Evolutionary conservation across 2,888 invertebrate species (phyloP), one percentile per base, ranked within the genome.

Genomic region (Cetonia aurata): DNA sequence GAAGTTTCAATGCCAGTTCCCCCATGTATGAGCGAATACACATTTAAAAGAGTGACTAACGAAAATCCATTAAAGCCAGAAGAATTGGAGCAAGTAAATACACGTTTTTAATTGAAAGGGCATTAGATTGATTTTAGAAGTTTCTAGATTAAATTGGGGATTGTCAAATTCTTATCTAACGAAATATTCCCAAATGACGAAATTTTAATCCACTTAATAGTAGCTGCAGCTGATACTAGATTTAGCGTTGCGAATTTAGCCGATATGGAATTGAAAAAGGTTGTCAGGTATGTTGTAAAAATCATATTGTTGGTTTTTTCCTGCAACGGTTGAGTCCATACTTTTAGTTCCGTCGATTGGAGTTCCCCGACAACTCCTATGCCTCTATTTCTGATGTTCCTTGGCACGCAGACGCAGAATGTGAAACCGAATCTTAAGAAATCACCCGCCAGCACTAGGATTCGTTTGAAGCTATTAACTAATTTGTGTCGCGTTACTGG

Each of bases 241-340:
- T 96, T 93, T 82, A 93, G 92, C 83, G 94, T 97, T 53, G 95
- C 95, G 66, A 95, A 95, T 80, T 89, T 92, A 69, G 96, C 96
- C 1, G 95, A 96, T 80, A 90, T 91, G 74, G 94, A 95, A 77
- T 84, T 97, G 8, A 95, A 94, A 79, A 93, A 94, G 84, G 89
- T 92, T 52, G 89, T 90, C 74, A 89, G 89, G 92, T 92, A 85
- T 76, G 79, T 69, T 55, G 19, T 57, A 15, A 65, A 19, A 19
- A 9, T 41, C n/a, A 17, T 42, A 19, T 17, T 1, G 10, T 53
- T 25, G 19, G 19, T 19, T 46, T n/a, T 41, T 13, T 37, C 8
- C 6, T 31, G 6, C 13, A 53, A 48, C 25, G 3, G 4, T 3
- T 4, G 25, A 25, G 4, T 25, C 3, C 1, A 25, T 3, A 25